Base-by-base conservation (phyloP, 2,888 invertebrate species). In the Pterobdella sp. region DNA sequence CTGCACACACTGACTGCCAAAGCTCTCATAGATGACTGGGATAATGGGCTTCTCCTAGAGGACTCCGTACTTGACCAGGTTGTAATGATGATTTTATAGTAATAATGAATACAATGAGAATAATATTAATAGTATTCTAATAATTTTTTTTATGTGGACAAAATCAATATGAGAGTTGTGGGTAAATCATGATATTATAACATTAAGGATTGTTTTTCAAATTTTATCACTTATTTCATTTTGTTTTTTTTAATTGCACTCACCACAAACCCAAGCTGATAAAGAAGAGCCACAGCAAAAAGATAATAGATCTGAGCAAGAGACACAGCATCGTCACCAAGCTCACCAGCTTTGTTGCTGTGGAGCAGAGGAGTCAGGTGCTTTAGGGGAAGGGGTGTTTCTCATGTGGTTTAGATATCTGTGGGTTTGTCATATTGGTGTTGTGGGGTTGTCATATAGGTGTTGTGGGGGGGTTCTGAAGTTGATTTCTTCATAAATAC, bases 271-370 rank as follows among this genome's bases (percentile, higher is more conserved):
- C n/a, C n/a, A 56, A 81, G 81, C 75, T 80, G 18, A 69, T 78
- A 49, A 82, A 82, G 76, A 80, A 80, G 79, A 79, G 79, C 34
- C 76, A 77, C 32, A 82, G 82, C 75, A 74, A 78, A 32, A 78
- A 79, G 67, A 79, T 83, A 26, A 82, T 84, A 35, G 79, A 81
- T 49, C 75, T 84, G 76, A 83, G 83, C 77, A 81, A 79, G 74
- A 76, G 81, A 68, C 82, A 81, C 76, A 82, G 81, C 67, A 81
- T 84, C 71, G 81, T 83, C 4, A 83, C 82, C 2, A 80, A 81
- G 78, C 81, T 82, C 74, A 84, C 84, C 14, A 84, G 83, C 73
- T 84, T 84, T 79, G 80, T 84, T 60, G 84, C 83, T 68, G 79
- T 84, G 29, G 84, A 84, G 75, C 80, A 82, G 74, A 78, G 84